Evolutionary conservation across 2,797 vertebrate species (phyloP).

Genomic region (Enteromius thamalakanensis): DNA sequence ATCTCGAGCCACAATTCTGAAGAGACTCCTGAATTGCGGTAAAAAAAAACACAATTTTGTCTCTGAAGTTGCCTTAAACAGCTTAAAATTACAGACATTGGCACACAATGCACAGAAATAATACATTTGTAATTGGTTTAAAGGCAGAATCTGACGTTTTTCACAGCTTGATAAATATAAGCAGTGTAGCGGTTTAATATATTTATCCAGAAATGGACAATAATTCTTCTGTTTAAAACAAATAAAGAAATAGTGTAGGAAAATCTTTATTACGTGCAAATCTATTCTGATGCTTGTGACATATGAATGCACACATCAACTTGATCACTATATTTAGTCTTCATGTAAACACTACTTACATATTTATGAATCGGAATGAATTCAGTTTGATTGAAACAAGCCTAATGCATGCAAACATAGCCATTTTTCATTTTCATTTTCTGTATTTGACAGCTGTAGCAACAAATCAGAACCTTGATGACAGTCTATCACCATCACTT

Average conservation of each 20-base stretch:
- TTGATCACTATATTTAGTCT: background rate
- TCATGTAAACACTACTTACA: background rate
- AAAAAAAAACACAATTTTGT: slow-evolving; percentile 28
- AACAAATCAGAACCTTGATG: background rate
- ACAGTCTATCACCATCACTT: background rate
- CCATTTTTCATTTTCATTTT: background rate
- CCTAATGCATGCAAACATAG: background rate
- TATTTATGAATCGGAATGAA: background rate
- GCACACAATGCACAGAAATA: background rate
- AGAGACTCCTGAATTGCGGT: slow-evolving; percentile 73
- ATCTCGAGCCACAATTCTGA: slow-evolving; percentile 61
- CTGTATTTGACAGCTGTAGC: slow-evolving; percentile 59
- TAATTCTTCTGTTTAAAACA: background rate
- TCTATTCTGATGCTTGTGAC: background rate
- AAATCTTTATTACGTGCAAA: background rate
- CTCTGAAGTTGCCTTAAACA: background rate
- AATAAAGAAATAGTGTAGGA: background rate
- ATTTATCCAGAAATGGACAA: background rate
- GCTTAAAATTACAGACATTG: background rate
- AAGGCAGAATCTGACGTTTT: background rate
- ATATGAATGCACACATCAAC: background rate
- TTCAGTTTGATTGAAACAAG: background rate
- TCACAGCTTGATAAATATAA: background rate
- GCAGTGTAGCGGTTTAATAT: background rate
- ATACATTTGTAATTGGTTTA: background rate